Conservation (phyloP, 2,797 vertebrate genomes). For the Syncerus caffer region DNA sequence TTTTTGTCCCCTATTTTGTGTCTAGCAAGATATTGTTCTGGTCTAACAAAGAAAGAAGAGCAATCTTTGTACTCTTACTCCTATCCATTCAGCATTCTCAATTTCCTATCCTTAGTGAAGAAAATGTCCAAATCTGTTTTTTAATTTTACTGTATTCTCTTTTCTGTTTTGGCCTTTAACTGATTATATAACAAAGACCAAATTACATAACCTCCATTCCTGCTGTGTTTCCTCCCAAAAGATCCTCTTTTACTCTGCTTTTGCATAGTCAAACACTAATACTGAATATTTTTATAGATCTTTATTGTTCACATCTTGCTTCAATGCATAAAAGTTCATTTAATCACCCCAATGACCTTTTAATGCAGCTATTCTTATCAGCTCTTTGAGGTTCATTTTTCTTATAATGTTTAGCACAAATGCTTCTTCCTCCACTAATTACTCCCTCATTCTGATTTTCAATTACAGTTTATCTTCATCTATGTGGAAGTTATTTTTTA, state of each 20-base stretch:
- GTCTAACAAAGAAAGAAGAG: background rate
- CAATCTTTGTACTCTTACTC: background rate
- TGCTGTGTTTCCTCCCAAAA: background rate
- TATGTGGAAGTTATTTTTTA: background rate
- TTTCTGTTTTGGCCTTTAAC: background rate
- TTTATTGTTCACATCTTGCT: background rate
- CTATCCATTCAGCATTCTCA: background rate
- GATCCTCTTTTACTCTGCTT: background rate
- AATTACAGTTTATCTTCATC: background rate
- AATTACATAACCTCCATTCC: background rate
- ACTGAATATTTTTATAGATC: background rate
- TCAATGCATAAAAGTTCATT: background rate
- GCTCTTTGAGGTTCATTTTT: background rate
- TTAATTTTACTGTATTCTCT: background rate
- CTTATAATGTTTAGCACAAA: background rate
- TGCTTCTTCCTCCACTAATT: background rate
- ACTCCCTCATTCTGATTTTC: background rate
- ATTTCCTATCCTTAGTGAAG: background rate
- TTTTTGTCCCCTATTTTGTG: background rate
- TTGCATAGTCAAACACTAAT: background rate
- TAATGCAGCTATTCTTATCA: background rate
- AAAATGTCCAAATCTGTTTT: background rate
- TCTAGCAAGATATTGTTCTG: background rate
- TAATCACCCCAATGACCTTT: background rate
- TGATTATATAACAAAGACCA: background rate